phyloP scores from a whole-genome alignment of 1,140 invertebrate species.

The Pentalonia nigronervosa region DNA sequence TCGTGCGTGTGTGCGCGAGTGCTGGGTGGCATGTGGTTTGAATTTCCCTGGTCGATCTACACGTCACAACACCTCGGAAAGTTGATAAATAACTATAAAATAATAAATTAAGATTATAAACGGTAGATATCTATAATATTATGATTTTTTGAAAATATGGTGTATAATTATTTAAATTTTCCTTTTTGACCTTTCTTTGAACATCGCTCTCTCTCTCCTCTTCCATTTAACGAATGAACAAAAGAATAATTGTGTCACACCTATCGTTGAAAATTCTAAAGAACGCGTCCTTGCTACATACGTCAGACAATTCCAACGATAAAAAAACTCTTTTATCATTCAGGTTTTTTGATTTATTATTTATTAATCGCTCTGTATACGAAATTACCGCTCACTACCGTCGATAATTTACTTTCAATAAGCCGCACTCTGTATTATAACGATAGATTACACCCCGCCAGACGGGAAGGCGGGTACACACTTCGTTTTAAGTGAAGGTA shows the following conservation, averaged over 20 bases:
- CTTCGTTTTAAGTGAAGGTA: background rate
- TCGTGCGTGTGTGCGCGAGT: too few species aligned
- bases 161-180: too few species aligned
- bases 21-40: too few species aligned
- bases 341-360: background rate
- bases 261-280: background rate
- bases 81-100: background rate
- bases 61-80: too few species aligned
- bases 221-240: background rate
- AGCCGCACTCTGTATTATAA: background rate
- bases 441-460: background rate
- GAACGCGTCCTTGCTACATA: background rate
- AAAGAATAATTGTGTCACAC: background rate
- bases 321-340: background rate
- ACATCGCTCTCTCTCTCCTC: background rate
- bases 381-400: background rate
- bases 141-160: too few species aligned
- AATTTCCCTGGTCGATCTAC: too few species aligned
- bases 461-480: background rate
- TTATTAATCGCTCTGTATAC: background rate
- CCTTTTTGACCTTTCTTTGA: background rate
- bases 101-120: too few species aligned
- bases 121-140: too few species aligned
- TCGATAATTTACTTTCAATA: background rate
- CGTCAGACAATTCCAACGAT: background rate